These are phyloP conservation scores for Paralvinella palmiformis DNA, from an alignment of 1,140 invertebrate species.

Conservation along the genomic window DNA sequence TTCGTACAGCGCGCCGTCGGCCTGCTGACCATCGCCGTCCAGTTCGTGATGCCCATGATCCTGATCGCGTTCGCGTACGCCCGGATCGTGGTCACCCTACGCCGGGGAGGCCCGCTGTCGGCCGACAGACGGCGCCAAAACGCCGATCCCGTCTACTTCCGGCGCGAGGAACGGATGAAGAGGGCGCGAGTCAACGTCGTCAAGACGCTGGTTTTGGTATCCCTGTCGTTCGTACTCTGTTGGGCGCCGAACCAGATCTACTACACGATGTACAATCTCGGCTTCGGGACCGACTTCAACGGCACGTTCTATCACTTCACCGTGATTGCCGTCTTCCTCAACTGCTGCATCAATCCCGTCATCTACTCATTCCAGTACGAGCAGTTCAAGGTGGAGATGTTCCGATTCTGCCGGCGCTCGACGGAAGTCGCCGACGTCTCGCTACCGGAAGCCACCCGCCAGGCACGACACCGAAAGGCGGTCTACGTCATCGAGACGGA, in stretches of 20 bases:
- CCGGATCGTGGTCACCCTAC: not conserved
- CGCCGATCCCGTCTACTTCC: not conserved
- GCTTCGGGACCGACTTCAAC: not conserved
- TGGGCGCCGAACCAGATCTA: slow-evolving; percentile 12
- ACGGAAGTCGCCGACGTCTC: too few relatives aligned
- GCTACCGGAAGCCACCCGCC: too few relatives aligned
- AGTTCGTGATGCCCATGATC: not conserved
- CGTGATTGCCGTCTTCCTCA: slow-evolving; percentile 13
- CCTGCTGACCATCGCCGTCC: not conserved
- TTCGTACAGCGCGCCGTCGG: not conserved
- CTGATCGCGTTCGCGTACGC: not conserved
- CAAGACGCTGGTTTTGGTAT: slow-evolving; percentile 9
- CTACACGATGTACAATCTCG: slow-evolving; percentile 11
- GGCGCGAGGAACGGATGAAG: not conserved
- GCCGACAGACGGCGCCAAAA: not conserved
- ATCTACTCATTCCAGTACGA: slow-evolving; percentile 14
- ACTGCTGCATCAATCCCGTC: slow-evolving; percentile 19
- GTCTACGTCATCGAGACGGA: too few relatives aligned
- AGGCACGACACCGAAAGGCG: too few relatives aligned
- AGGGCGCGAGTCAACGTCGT: slow-evolving; percentile 11
- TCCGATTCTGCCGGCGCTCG: too few relatives aligned
- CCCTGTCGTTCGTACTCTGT: slow-evolving; percentile 9
- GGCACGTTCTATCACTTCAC: slow-evolving; percentile 15
- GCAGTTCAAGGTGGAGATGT: too few relatives aligned
- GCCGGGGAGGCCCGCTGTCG: not conserved